Evolutionary conservation across 2,888 invertebrate species (phyloP), one percentile per base, ranked within the genome.

Genomic region (Acleris holmiana): DNA sequence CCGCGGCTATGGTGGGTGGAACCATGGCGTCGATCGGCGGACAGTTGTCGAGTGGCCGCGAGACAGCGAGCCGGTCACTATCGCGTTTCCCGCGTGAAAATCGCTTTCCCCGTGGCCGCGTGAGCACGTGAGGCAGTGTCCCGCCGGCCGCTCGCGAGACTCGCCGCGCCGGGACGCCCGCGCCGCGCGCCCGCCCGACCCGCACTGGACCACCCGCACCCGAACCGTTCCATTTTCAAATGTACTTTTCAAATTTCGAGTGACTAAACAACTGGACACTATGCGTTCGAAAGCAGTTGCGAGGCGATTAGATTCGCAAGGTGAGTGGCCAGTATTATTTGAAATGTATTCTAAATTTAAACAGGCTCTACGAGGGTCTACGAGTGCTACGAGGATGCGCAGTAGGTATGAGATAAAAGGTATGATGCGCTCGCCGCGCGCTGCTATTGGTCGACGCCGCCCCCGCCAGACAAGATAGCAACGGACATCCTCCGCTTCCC

Each of bases 221-320:
- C 76, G 69, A 68, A 71, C 67, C 75, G 71, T 77, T 77, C 73
- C 76, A 77, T 75, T 76, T 80, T 78, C 70, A 73, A 81, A 83
- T 69, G 68, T 80, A 83, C 78, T 83, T 88, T 85, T 79, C 69
- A 73, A 74, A 78, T 73, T 48, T 88, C 77, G 69, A 73, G 72
- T 82, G 76, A 83, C 79, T 85, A 74, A 83, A 85, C 82, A 79
- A 85, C 75, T 76, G 74, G 75, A 82, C 80, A 80, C 78, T 83
- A 95, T 95, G 95, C 94, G 95, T 93, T 95, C 94, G 74, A 95
- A 95, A 88, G 94, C 95, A 79, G 94, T 95, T 75, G 95, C 95
- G 76, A 94, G 95, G 88, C 94, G 94, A 86, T 93, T 95, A 73
- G 94, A 95, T 82, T 93, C 95, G 85, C 95, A 94, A 94, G 95